Percentiles rank a stretch among this genome's conserved stretches.
Conservation (phyloP, 2,888 invertebrate genomes). For the Stegana nigrithorax region DNA sequence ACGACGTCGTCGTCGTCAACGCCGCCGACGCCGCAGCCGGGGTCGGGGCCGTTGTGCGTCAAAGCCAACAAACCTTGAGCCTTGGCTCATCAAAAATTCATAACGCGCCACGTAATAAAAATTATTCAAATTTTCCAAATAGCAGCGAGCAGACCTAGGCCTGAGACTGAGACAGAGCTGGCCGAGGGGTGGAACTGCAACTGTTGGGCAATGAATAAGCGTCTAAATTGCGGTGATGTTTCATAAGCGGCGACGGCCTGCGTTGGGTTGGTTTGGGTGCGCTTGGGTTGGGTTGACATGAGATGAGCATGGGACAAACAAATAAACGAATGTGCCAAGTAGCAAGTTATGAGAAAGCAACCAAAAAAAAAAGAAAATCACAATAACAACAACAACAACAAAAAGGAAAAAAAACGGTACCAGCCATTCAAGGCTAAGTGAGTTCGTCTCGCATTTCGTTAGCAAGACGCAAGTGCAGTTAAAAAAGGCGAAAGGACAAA, state of each 20-base stretch:
- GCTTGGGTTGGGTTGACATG: too few relatives aligned
- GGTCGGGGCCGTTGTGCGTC: too few relatives aligned
- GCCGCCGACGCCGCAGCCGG: constrained; percentile 17
- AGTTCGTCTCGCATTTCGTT: too few relatives aligned
- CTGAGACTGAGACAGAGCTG: neutral
- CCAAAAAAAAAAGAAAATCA: constrained; percentile 31
- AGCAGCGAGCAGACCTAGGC: too few relatives aligned
- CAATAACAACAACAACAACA: neutral
- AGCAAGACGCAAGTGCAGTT: too few relatives aligned
- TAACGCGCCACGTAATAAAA: constrained; percentile 64
- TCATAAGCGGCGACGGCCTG: constrained; percentile 43
- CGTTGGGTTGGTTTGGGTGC: too few relatives aligned
- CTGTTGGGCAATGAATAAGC: constrained; percentile 25
- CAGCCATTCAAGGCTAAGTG: too few relatives aligned
- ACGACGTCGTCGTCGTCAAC: constrained; percentile 44
- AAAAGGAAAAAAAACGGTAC: constrained; percentile 18
- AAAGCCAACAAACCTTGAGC: constrained; percentile 25
- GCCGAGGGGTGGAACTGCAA: constrained; percentile 18
- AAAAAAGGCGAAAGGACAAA: constrained; percentile 54
- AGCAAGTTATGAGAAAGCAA: constrained; percentile 15
- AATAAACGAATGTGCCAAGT: constrained; percentile 2
- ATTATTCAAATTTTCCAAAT: constrained; percentile 63
- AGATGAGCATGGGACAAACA: constrained; percentile 20
- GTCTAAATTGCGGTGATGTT: constrained; percentile 57
- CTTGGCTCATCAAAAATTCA: constrained; percentile 62